Conservation (phyloP, 2,113 vertebrate species). For the Ranitomeya variabilis region DNA sequence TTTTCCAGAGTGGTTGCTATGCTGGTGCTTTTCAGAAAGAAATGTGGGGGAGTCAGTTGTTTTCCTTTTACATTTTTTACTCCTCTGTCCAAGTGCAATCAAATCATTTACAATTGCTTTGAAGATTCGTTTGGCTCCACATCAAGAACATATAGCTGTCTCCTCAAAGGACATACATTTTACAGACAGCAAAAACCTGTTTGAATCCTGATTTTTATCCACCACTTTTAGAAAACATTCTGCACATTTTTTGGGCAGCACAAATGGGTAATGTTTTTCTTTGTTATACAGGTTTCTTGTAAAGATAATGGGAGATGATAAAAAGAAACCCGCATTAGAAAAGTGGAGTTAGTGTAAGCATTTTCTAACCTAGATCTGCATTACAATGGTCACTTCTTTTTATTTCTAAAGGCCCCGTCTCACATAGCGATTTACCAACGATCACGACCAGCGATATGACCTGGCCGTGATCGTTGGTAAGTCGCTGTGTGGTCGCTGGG, state of each 20-base stretch:
- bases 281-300: too few relatives aligned
- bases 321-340: too few relatives aligned
- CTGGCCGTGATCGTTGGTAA: too few relatives aligned
- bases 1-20: background rate
- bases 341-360: too few relatives aligned
- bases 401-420: too few relatives aligned
- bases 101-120: slow-evolving; percentile 42
- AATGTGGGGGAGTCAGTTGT: slow-evolving; percentile 26
- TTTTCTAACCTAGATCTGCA: too few relatives aligned
- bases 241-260: background rate
- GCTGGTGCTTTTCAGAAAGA: slow-evolving; percentile 9
- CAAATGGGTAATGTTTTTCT: background rate
- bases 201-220: background rate
- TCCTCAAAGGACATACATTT: background rate
- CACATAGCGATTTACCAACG: too few relatives aligned
- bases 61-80: slow-evolving; percentile 29
- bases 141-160: slow-evolving; percentile 7
- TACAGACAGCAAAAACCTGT: slow-evolving; percentile 2
- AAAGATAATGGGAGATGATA: too few relatives aligned
- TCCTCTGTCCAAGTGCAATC: slow-evolving; percentile 22
- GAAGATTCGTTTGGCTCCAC: slow-evolving; percentile 40
- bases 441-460: too few relatives aligned
- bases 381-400: too few relatives aligned
- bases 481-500: too few relatives aligned
- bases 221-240: background rate